A percentile compares a stretch with the other conserved stretches of the same genome.
phyloP scores from a whole-genome alignment of 2,797 vertebrate species.

The Schizothorax lantsangensis region DNA sequence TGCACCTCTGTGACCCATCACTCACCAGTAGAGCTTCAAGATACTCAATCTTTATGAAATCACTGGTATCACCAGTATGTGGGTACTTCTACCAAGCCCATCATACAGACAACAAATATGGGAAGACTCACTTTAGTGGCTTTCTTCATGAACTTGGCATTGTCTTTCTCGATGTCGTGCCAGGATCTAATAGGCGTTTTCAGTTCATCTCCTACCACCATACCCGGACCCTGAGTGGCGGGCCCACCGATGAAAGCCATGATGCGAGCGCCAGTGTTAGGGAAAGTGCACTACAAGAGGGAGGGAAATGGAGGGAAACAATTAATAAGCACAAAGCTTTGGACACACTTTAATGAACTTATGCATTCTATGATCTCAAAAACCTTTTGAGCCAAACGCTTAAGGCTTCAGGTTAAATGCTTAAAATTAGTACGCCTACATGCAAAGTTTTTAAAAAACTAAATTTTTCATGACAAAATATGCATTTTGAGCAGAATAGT shows the following conservation, averaged over 20 bases:
- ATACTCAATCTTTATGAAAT: constrained; percentile 5
- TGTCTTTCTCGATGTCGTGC: constrained; percentile 98
- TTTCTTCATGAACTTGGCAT: constrained; percentile 97
- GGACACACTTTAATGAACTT: not conserved
- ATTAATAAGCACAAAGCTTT: not conserved
- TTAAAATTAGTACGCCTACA: not conserved
- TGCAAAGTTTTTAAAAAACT: not conserved
- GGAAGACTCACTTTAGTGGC: constrained; percentile 87
- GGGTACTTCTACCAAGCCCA: not conserved
- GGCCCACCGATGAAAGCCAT: constrained; percentile 97
- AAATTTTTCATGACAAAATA: not conserved
- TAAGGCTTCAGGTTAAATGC: not conserved
- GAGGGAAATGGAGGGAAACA: not conserved
- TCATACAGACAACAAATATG: not conserved
- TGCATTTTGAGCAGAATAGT: not conserved
- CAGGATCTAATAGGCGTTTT: constrained; percentile 95
- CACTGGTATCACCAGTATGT: not conserved
- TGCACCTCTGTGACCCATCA: not conserved
- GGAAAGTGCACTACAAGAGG: constrained; percentile 88
- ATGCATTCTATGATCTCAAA: not conserved
- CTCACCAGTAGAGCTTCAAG: not conserved
- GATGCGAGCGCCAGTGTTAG: constrained; percentile 93
- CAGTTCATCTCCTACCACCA: constrained; percentile 96
- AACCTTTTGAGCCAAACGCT: not conserved
- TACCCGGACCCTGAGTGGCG: constrained; percentile 93